phyloP scores from a whole-genome alignment of 2,113 vertebrate species.

The Marmota monax region DNA sequence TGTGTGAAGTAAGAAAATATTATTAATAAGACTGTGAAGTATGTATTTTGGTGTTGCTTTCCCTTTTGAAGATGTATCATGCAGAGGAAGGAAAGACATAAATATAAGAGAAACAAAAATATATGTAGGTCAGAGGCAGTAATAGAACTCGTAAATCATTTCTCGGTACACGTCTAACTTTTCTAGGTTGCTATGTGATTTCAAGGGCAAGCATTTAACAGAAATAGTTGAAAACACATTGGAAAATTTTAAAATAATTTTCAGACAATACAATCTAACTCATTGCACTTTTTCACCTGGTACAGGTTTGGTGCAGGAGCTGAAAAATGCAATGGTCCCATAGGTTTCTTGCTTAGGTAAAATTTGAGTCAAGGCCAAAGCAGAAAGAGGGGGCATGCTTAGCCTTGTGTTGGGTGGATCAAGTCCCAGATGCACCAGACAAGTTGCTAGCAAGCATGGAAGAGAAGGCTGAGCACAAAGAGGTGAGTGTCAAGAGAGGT shows the following conservation, averaged over 20 bases:
- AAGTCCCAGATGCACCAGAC: not conserved
- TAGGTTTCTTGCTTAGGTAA: not conserved
- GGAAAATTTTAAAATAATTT: conserved; percentile 32
- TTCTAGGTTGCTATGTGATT: conserved; percentile 48
- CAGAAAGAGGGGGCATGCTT: not conserved
- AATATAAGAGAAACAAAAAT: conserved; percentile 53
- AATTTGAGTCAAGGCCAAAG: not conserved
- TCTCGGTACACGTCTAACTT: not conserved
- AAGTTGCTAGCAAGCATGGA: not conserved
- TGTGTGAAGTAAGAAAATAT: not conserved
- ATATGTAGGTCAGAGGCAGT: conserved; percentile 52
- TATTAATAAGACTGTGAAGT: not conserved
- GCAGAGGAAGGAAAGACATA: conserved; percentile 31
- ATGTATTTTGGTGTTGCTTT: conserved; percentile 19
- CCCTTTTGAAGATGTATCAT: conserved; percentile 39
- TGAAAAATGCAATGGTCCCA: not conserved
- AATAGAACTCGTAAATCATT: conserved; percentile 64
- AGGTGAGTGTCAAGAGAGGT: not conserved
- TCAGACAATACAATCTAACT: not conserved
- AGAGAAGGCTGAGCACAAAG: not conserved
- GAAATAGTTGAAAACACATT: not conserved
- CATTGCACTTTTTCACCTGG: not conserved
- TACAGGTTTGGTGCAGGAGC: not conserved
- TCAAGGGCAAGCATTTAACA: conserved; percentile 58
- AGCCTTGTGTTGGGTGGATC: not conserved